These are phyloP conservation scores for Danaus chrysippus DNA, from an alignment of 2,888 invertebrate genomes.

Conservation along the genomic window DNA sequence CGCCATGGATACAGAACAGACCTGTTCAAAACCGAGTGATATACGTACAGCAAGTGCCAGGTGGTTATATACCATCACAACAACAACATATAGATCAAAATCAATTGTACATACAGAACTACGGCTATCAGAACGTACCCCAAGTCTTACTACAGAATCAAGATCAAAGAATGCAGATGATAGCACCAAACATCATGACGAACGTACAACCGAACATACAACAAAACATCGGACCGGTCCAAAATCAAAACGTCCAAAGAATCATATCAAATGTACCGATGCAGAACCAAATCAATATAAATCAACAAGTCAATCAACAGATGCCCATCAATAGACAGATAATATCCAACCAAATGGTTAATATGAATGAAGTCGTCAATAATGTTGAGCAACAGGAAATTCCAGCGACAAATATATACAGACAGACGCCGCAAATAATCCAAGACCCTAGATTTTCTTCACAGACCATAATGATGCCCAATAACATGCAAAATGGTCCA, in stretches of 20 bases:
- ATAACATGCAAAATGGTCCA: conserved; percentile 36
- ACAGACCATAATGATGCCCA: conserved; percentile 42
- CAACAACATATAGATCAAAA: conserved; percentile 59
- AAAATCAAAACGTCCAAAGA: conserved; percentile 29
- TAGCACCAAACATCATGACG: conserved; percentile 30
- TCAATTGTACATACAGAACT: conserved; percentile 58
- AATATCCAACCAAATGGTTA: conserved; percentile 24
- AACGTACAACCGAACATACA: conserved; percentile 32
- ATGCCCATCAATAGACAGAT: conserved; percentile 24
- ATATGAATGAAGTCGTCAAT: conserved; percentile 29
- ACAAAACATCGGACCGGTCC: conserved; percentile 21
- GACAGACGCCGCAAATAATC: conserved; percentile 21
- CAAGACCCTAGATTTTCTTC: conserved; percentile 28
- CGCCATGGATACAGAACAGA: conserved; percentile 68
- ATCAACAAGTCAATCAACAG: conserved; percentile 27
- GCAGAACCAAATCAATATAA: conserved; percentile 28
- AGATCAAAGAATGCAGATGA: conserved; percentile 35
- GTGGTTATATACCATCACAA: conserved; percentile 51
- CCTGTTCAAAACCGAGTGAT: conserved; percentile 56
- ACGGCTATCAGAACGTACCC: conserved; percentile 53
- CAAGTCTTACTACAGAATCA: conserved; percentile 50
- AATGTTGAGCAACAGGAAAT: conserved; percentile 24
- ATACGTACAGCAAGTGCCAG: conserved; percentile 63
- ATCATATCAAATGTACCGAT: conserved; percentile 29
- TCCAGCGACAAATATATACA: conserved; percentile 18